A percentile compares a stretch with the other conserved stretches of the same genome.
phyloP scores from a whole-genome alignment of 2,113 vertebrate genomes.

The Xerus inauris region DNA sequence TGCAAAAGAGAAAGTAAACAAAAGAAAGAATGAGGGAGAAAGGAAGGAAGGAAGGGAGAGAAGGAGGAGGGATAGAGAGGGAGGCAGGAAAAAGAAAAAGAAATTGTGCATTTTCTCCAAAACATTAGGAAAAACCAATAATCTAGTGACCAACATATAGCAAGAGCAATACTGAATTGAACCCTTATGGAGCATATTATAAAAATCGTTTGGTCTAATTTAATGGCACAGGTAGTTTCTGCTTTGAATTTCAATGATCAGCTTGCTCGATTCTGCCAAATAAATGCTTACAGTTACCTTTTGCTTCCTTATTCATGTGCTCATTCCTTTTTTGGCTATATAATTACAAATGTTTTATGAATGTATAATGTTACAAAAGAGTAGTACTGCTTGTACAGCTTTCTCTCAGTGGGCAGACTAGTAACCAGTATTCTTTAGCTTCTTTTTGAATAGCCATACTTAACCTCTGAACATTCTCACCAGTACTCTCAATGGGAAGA shows the following conservation, averaged over 20 bases:
- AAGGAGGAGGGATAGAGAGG: rapidly evolving
- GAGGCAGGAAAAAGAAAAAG: background rate
- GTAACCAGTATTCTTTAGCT: background rate
- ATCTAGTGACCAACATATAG: background rate
- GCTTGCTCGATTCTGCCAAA: background rate
- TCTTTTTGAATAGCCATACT: background rate
- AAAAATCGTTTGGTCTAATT: background rate
- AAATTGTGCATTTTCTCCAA: background rate
- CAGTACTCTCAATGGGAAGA: background rate
- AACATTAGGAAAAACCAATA: background rate
- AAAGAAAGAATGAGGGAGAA: background rate
- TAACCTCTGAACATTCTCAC: background rate
- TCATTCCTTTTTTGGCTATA: background rate
- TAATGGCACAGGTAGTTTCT: constrained; percentile 40
- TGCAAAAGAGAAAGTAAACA: background rate
- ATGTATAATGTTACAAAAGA: background rate
- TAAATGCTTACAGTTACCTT: constrained; percentile 37
- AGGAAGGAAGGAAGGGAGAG: too few species aligned
- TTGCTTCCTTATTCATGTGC: constrained; percentile 14
- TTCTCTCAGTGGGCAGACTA: background rate
- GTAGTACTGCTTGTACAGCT: background rate
- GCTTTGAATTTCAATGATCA: constrained; percentile 50
- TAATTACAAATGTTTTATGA: constrained; percentile 22
- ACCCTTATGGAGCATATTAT: background rate
- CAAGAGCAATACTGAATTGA: background rate